Evolutionary conservation across 2,797 vertebrate species (phyloP).

Genomic region (Ctenochaetus hawaiiensis): DNA sequence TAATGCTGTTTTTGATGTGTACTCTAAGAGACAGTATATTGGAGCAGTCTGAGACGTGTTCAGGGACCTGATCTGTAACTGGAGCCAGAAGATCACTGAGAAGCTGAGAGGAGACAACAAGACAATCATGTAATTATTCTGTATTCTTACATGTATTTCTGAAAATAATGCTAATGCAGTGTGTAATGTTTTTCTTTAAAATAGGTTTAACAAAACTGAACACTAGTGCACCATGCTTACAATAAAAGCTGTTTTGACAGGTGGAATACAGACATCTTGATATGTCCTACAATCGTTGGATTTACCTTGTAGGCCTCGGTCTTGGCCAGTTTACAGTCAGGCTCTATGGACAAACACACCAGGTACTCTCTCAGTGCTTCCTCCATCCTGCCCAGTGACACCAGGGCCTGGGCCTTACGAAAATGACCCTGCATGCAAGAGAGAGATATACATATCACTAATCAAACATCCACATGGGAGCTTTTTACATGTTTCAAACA

Average conservation of each 20-base stretch:
- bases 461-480: neutral
- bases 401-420: conserved; percentile 91
- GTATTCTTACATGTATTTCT: neutral
- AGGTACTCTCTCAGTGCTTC: conserved; percentile 93
- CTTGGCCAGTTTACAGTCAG: conserved; percentile 88
- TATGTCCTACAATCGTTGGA: neutral
- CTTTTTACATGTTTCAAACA: neutral
- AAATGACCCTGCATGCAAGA: conserved; percentile 87
- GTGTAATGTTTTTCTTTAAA: no score
- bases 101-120: conserved; percentile 79
- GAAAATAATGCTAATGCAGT: no score
- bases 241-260: no score
- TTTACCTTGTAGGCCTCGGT: conserved; percentile 89
- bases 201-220: neutral
- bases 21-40: conserved; percentile 86
- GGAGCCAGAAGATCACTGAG: conserved; percentile 91
- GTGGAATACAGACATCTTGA: no score
- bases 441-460: neutral
- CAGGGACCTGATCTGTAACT: conserved; percentile 88
- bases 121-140: neutral
- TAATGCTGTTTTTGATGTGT: conserved; percentile 87
- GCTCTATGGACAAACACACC: conserved; percentile 90
- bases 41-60: conserved; percentile 88
- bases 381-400: conserved; percentile 88
- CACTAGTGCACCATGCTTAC: neutral